A percentile compares a stretch with the other conserved stretches of the same genome.
These are phyloP conservation scores for Hipposideros larvatus DNA, from an alignment of 2,797 vertebrate genomes.

Conservation along the genomic window DNA sequence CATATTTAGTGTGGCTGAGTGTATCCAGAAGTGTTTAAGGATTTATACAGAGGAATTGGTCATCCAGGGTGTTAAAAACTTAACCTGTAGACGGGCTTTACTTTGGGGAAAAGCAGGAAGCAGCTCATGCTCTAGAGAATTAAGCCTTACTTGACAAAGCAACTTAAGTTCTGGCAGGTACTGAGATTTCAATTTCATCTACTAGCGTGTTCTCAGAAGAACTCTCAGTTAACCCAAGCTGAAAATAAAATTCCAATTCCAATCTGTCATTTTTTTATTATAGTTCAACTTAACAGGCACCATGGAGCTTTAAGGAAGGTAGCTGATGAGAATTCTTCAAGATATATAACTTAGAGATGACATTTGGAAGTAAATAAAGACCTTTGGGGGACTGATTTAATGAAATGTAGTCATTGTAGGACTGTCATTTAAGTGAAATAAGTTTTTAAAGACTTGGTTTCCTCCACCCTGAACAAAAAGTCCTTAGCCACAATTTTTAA, in stretches of 20 bases:
- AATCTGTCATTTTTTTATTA: constrained; percentile 63
- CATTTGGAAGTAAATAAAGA: constrained; percentile 78
- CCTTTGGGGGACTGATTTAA: constrained; percentile 76
- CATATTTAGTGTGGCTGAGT: not conserved
- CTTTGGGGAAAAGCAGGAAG: not conserved
- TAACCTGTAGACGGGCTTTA: not conserved
- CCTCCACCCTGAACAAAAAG: constrained; percentile 71
- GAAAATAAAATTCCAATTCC: constrained; percentile 75
- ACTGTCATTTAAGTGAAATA: constrained; percentile 62
- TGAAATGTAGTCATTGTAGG: constrained; percentile 71
- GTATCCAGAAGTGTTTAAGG: not conserved
- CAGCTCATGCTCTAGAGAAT: constrained; percentile 8
- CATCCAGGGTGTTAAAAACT: not conserved
- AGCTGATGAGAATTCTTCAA: constrained; percentile 78
- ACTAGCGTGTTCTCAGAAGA: constrained; percentile 56
- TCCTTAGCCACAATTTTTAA: constrained; percentile 64
- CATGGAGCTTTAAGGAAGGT: constrained; percentile 71
- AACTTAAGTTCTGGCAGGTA: not conserved
- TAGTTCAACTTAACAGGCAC: constrained; percentile 60
- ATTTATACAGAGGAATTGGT: not conserved
- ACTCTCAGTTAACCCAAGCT: constrained; percentile 1
- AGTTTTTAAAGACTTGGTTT: constrained; percentile 76
- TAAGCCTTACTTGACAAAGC: constrained; percentile 40
- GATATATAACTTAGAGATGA: constrained; percentile 67
- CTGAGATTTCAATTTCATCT: constrained; percentile 48